A percentile compares a stretch with the other conserved stretches of the same genome.
phyloP scores from a whole-genome alignment of 2,113 vertebrate genomes.

The Catharus bicknelli region DNA sequence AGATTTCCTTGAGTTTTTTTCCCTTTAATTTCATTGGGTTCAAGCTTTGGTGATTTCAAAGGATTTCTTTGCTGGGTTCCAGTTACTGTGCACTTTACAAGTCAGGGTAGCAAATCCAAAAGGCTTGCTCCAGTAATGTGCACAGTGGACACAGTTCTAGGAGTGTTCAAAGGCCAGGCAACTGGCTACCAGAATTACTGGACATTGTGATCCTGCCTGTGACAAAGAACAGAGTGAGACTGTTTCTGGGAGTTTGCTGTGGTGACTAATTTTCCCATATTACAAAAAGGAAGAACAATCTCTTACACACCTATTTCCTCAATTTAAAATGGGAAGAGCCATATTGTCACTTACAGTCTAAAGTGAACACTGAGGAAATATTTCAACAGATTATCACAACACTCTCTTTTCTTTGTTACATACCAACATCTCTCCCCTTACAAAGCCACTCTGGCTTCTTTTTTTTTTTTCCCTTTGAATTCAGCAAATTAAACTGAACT shows the following conservation, averaged over 20 bases:
- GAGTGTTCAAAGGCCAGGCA: not conserved
- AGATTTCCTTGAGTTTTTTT: not conserved
- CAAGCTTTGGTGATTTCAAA: slow-evolving; percentile 3
- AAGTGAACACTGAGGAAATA: not conserved
- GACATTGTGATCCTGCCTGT: not conserved
- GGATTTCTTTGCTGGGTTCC: not conserved
- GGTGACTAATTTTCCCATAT: not conserved
- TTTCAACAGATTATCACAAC: slow-evolving; percentile 32
- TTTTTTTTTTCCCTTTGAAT: slow-evolving; percentile 54
- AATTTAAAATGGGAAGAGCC: not conserved
- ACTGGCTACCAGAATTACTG: not conserved
- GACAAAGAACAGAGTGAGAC: not conserved
- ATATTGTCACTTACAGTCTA: not conserved
- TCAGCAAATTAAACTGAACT: slow-evolving; percentile 75
- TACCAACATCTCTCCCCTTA: not conserved
- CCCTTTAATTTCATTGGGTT: slow-evolving; percentile 16
- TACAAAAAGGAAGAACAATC: slow-evolving; percentile 15
- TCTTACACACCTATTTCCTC: not conserved
- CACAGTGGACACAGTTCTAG: not conserved
- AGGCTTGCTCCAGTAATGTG: not conserved
- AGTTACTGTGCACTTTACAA: not conserved
- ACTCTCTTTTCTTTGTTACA: slow-evolving; percentile 36
- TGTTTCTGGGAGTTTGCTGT: not conserved
- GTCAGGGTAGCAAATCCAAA: not conserved
- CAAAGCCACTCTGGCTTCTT: slow-evolving; percentile 8